Evolutionary conservation across 1,140 invertebrate species (phyloP), one percentile per base, ranked within the genome.

Genomic region (Drosophila lini): DNA sequence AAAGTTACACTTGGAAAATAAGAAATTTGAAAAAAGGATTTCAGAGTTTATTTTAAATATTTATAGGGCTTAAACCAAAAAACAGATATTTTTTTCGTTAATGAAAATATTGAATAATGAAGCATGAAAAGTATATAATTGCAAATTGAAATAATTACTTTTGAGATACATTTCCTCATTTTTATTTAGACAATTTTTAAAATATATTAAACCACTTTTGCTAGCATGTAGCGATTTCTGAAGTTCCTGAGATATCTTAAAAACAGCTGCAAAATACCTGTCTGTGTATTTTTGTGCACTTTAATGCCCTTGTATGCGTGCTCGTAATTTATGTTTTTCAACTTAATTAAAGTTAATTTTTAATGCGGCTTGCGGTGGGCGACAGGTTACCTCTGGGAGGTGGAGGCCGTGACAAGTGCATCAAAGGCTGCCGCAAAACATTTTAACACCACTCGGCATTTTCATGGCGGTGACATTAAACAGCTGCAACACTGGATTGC

Each of bases 311-410:
- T 57, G 78, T 68, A 70, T 78, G 69, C 67, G 67, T 84, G 75
- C 74, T 55, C 76, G 81, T 85, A 79, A 89, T 89, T 89, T 84
- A 90, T 90, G 85, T 90, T 84, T 71, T 85, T 79, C 81, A 84
- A 90, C 85, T 89, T 90, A 89, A 89, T 89, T 89, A 89, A 90
- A 89, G 81, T 89, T 90, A 90, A 89, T 89, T 89, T 85, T 89
- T 90, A 85, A 85, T 89, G 78, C 64, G 36, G 55, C 69, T 47
- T 47, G 75, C 73, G 62, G n/a, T 64, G 60, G 65, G 48, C 69
- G 73, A 80, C 80, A 83, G 80, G 60, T 74, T 71, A 64, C 60
- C 61, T 75, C 13, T 34, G 58, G 52, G 50, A 22, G 50, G 50
- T 15, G 2, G 32, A 28, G 52, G 80, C 76, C 80, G 58, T 65